phyloP scores from a whole-genome alignment of 2,797 vertebrate genomes.

The Remorina albescens region DNA sequence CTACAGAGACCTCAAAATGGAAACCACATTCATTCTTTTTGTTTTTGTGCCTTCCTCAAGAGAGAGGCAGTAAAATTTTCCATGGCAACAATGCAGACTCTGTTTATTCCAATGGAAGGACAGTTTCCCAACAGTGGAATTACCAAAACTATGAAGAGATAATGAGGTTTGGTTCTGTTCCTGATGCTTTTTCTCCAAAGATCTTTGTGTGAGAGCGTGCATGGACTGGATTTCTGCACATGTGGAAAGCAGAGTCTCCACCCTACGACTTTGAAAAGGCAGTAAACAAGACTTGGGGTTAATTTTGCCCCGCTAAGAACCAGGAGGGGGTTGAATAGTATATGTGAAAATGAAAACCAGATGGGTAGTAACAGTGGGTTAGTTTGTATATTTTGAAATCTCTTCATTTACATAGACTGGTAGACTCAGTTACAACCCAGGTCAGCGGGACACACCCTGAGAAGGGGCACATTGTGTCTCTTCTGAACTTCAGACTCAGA shows the following conservation, averaged over 20 bases:
- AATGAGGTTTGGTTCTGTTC: conserved; percentile 43
- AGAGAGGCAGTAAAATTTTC: conserved; percentile 59
- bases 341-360: conserved; percentile 67
- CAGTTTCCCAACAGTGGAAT: conserved; percentile 34
- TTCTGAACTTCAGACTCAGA: conserved; percentile 67
- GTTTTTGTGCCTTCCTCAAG: conserved; percentile 30
- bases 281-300: conserved; percentile 55
- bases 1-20: conserved; percentile 47
- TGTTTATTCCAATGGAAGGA: conserved; percentile 50
- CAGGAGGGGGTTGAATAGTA: conserved; percentile 36
- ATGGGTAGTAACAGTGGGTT: conserved; percentile 44
- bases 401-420: conserved; percentile 30
- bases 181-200: background rate
- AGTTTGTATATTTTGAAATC: conserved; percentile 37
- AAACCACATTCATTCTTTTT: conserved; percentile 58
- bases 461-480: background rate
- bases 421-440: conserved; percentile 18
- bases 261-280: conserved; percentile 17
- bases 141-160: conserved; percentile 53
- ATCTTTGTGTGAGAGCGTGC: background rate
- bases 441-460: conserved; percentile 59
- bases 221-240: conserved; percentile 24
- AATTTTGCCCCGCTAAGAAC: conserved; percentile 60
- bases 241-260: conserved; percentile 52
- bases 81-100: conserved; percentile 58